Percentiles rank a stretch among this genome's conserved stretches.
These are phyloP conservation scores for Cirrhinus molitorella DNA, from an alignment of 2,797 vertebrate species.

Conservation along the genomic window DNA sequence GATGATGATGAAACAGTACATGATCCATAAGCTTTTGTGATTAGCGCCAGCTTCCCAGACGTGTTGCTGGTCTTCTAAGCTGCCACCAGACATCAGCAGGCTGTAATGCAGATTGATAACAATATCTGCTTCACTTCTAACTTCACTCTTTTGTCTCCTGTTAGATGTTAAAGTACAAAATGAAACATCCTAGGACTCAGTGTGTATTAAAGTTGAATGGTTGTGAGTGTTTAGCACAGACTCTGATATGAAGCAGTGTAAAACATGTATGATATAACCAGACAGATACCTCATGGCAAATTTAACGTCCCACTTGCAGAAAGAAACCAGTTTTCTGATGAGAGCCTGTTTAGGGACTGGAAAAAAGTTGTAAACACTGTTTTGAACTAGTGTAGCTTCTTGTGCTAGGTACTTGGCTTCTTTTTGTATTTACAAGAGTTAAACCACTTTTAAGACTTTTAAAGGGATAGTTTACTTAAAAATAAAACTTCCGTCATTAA, in stretches of 20 bases:
- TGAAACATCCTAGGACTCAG: background rate
- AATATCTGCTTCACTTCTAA: background rate
- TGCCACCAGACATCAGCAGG: background rate
- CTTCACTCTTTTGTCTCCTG: background rate
- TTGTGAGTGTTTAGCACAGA: background rate
- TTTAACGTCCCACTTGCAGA: background rate
- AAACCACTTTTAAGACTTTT: too few relatives aligned
- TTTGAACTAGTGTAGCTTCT: background rate
- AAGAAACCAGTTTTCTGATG: background rate
- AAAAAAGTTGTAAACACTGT: background rate
- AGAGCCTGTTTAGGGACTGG: background rate
- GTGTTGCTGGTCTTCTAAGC: constrained; percentile 23
- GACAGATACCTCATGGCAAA: background rate
- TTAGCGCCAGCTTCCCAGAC: constrained; percentile 16
- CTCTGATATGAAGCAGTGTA: background rate
- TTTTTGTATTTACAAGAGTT: too few relatives aligned
- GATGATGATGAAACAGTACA: constrained; percentile 5
- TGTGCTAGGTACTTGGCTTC: background rate
- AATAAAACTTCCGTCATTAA: too few relatives aligned
- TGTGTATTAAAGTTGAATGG: constrained; percentile 13
- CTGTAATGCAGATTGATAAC: background rate
- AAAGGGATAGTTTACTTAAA: too few relatives aligned
- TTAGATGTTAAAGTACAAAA: background rate
- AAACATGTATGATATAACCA: constrained; percentile 6
- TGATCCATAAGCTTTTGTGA: constrained; percentile 44